Base-by-base conservation (phyloP, 1,140 invertebrate genomes). In the Pantala flavescens region DNA sequence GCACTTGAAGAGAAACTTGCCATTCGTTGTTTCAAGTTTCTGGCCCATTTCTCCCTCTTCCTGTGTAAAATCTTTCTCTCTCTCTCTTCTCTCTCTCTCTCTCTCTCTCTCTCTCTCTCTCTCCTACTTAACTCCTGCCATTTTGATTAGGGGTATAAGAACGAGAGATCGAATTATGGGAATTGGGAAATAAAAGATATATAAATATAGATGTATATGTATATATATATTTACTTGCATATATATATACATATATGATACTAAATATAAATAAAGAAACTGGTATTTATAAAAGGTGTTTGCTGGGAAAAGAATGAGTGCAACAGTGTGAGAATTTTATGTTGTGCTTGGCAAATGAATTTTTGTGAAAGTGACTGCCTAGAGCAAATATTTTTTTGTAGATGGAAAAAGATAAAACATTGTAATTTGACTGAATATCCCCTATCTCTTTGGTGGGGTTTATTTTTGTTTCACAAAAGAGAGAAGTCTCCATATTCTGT, bases 381-480 rank as follows among this genome's bases (percentile, higher is more conserved):
- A 63, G 49, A 63, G 14, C n/a, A 21, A 63, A 63, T 63, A 63
- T 63, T 63, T 63, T 63, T 63, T 63, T 63, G 49, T 63, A 63
- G 49, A 63, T 21, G n/a, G 12, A 63, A 12, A 21, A 63, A 63
- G n/a, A 63, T 19, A 63, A 63, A 36, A 36, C 28, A 63, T 63
- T 63, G 28, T 63, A 63, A 63, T 63, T 36, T 16, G 49, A 63
- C 49, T 63, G 49, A 21, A 63, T 63, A 12, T 63, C 49, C 49
- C 49, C 49, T 63, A 63, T 63, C 49, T 19, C 12, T 63, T 1
- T 63, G 49, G 49, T 63, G n/a, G 49, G 49, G 49, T 19, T 63
- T 63, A 63, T 63, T 63, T 63, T 63, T 63, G 49, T 63, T 63
- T 63, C 49, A 36, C 49, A 63, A 19, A 63, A 63, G 12, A 21